Percentiles rank a stretch among this genome's conserved stretches.
These are phyloP conservation scores for Peromyscus maniculatus DNA, from an alignment of 2,113 vertebrate genomes.

Conservation along the genomic window DNA sequence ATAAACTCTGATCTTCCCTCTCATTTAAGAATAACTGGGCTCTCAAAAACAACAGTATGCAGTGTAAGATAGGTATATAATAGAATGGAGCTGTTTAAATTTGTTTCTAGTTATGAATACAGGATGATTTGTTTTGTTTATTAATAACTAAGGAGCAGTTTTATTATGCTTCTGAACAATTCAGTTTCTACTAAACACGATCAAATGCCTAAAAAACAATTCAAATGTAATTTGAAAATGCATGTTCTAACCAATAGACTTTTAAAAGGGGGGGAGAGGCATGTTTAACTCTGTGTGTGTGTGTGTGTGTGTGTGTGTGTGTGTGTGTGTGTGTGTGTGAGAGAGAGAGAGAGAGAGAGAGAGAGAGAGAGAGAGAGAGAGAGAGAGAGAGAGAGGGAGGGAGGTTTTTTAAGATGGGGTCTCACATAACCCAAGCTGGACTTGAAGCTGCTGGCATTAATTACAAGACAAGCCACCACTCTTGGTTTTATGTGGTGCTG, in stretches of 20 bases:
- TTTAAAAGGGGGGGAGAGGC: not conserved
- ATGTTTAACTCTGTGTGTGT: not conserved
- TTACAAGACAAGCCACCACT: not conserved
- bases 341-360: too few species aligned
- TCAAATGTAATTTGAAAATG: not conserved
- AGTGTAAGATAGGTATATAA: not conserved
- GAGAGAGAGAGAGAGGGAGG: too few species aligned
- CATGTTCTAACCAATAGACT: not conserved
- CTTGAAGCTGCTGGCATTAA: not conserved
- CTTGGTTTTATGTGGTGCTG: not conserved
- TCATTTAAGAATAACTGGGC: not conserved
- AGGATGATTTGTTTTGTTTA: not conserved
- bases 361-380: too few species aligned
- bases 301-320: too few species aligned
- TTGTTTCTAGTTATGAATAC: constrained; percentile 32
- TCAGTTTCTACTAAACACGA: not conserved
- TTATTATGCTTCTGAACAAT: not conserved
- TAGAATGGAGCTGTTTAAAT: not conserved
- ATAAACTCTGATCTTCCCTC: not conserved
- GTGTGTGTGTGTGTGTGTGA: too few species aligned
- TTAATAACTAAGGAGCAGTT: not conserved
- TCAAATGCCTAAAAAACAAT: not conserved
- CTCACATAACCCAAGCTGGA: not conserved
- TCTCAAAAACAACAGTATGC: not conserved
- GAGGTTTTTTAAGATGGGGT: too few species aligned